Base-by-base conservation (phyloP, 2,113 vertebrate species). In the Oryzias curvinotus region DNA sequence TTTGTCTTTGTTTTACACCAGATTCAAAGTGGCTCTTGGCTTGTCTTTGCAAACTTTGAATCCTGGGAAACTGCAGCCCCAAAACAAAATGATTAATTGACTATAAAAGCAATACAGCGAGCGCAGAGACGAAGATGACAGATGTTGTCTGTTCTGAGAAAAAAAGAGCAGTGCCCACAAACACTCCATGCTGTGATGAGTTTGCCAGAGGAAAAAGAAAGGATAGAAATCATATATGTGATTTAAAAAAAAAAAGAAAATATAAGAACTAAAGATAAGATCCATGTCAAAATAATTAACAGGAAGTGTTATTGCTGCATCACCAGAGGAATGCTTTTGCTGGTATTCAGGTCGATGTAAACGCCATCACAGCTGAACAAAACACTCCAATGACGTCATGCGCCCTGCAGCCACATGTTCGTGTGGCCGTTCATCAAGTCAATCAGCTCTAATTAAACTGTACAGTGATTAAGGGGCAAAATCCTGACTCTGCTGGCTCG, bases 361-460 rank as follows among this genome's bases (percentile, higher is more conserved):
- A 78, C 7, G 44, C 48, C 52, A 41, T 28, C 3, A 15, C 53
- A 56, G 21, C 54, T 58, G 71, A 47, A 60, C 56, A 52, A 45
- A 62, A 54, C 42, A 53, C 54, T 44, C 50, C 52, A 17, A 51
- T 78, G 81, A 81, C 57, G 68, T 78, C 73, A 82, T 57, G 51
- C 19, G 48, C 68, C 75, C 58, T 26, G 42, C 23, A 14, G 65
- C 26, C 16, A 25, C 44, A 21, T 48, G 65, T 64, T 16, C 46
- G 46, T 57, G 47, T 7, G 28, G 26, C n/a, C 1, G 3, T 44
- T 74, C 65, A 73, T 82, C 48, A 72, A 52, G 66, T 76, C 71
- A 76, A 58, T 80, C 75, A 70, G 62, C 14, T 76, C 80, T 75
- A 81, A 89, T 87, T 76, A 77, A 84, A 78, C 52, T 74, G 58